A percentile compares a stretch with the other conserved stretches of the same genome.
phyloP scores from a whole-genome alignment of 2,797 vertebrate genomes.

The Bovichtus diacanthus region DNA sequence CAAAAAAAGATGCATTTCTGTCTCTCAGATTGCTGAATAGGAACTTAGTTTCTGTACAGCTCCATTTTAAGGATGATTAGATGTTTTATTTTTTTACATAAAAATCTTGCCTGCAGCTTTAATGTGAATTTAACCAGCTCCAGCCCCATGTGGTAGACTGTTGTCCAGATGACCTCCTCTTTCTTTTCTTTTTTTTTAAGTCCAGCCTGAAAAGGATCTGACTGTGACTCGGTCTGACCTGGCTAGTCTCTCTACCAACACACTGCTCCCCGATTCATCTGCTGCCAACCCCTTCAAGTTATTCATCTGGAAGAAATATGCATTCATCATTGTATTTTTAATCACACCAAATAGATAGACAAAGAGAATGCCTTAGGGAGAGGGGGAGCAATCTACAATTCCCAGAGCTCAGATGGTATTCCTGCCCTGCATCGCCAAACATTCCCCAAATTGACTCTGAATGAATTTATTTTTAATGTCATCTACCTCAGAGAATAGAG shows the following conservation, averaged over 20 bases:
- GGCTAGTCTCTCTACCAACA: constrained; percentile 78
- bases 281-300: constrained; percentile 87
- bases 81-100: constrained; percentile 34
- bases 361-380: constrained; percentile 86
- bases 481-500: constrained; percentile 74
- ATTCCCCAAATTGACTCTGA: constrained; percentile 88
- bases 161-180: constrained; percentile 72
- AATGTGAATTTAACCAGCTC: constrained; percentile 62
- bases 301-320: constrained; percentile 89
- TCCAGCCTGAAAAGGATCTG: constrained; percentile 72
- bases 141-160: constrained; percentile 60
- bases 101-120: constrained; percentile 39
- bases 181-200: constrained; percentile 56
- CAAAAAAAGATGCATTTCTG: not conserved
- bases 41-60: not conserved
- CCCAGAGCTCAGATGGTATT: constrained; percentile 86
- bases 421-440: constrained; percentile 86
- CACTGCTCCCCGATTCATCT: constrained; percentile 83
- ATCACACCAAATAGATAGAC: constrained; percentile 90
- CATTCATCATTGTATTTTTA: constrained; percentile 91
- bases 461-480: constrained; percentile 89
- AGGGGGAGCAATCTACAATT: constrained; percentile 82
- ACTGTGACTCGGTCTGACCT: constrained; percentile 80
- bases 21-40: not conserved
- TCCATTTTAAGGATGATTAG: constrained; percentile 31